Evolutionary conservation across 2,797 vertebrate genomes (phyloP), one percentile per base, ranked within the genome.

Genomic region (Apodemus agrarius): DNA sequence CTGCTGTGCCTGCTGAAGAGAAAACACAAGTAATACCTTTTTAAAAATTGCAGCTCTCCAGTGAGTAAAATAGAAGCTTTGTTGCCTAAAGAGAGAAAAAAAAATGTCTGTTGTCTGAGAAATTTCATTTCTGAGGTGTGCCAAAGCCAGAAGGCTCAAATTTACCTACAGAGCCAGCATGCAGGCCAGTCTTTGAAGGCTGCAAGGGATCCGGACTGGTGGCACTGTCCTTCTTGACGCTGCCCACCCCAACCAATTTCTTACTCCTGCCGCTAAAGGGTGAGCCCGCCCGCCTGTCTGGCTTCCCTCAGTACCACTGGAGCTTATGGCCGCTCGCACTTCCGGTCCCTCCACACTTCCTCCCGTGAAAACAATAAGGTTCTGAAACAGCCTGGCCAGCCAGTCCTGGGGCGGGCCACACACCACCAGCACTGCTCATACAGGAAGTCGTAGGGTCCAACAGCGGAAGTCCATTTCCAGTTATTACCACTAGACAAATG

Each of bases 401-500:
- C 63, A 89, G 74, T 10, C 79, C 13, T 72, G 92, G 0, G 94
- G 21, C 37, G 83, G 81, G 81, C 57, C 88, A 52, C 95, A 29
- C 9, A 91, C 82, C 52, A 94, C 97, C 95, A 97, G 96, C 67
- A 17, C 82, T 4, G 2, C 81, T 90, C 88, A 52, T 89, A 82
- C 52, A 96, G 95, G 96, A 95, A 97, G 72, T 89, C 90, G 43
- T 84, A 29, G 54, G 34, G 97, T 96, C 90, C 97, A 95, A 79
- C 79, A 94, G 94, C 81, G 91, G 97, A 97, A 98, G 98, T 97
- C 97, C 89, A 94, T 94, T 97, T 97, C 94, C 96, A 98, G 97
- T 95, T 97, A 96, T 98, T 98, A 97, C 97, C 95, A 67, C 89
- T 88, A 98, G 98, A 98, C 98, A 98, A 99, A 98, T 98, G 29